A percentile compares a stretch with the other conserved stretches of the same genome.
These are phyloP conservation scores for Drosophila maculinotata DNA, from an alignment of 2,888 invertebrate species.

Conservation along the genomic window DNA sequence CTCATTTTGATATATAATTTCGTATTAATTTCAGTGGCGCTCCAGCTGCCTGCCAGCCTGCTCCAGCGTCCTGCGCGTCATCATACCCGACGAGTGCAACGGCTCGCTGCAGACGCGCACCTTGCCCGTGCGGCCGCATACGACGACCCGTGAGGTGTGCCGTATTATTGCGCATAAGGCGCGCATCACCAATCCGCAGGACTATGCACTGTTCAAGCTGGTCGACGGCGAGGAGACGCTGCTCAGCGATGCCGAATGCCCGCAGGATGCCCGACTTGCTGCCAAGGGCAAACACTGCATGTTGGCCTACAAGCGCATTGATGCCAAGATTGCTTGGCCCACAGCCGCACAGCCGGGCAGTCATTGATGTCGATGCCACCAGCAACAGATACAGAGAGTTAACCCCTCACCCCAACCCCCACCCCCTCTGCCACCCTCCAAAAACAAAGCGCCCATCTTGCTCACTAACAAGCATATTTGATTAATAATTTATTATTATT, in stretches of 20 bases:
- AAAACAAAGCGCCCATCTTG: slow-evolving; percentile 53
- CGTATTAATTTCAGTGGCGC: slow-evolving; percentile 85
- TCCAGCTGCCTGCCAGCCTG: slow-evolving; percentile 86
- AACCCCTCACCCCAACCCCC: too few species aligned
- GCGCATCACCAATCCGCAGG: slow-evolving; percentile 97
- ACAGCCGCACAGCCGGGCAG: slow-evolving; percentile 79
- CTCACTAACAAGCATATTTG: slow-evolving; percentile 77
- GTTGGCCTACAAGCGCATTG: slow-evolving; percentile 97
- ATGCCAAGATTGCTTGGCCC: slow-evolving; percentile 99
- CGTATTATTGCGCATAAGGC: slow-evolving; percentile 98
- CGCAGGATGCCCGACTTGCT: slow-evolving; percentile 92
- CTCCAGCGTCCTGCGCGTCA: slow-evolving; percentile 93
- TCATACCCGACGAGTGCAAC: slow-evolving; percentile 96
- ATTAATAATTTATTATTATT: slow-evolving; percentile 80
- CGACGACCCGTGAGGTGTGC: slow-evolving; percentile 96
- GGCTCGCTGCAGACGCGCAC: slow-evolving; percentile 96
- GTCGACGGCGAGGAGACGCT: slow-evolving; percentile 97
- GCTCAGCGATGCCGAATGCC: slow-evolving; percentile 94
- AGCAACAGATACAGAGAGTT: too few species aligned
- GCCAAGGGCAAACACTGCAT: slow-evolving; percentile 93
- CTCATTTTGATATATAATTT: background rate
- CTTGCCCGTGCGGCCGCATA: slow-evolving; percentile 96
- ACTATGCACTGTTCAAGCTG: slow-evolving; percentile 95
- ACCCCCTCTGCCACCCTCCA: slow-evolving; percentile 14
- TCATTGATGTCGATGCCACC: slow-evolving; percentile 18